Conservation (phyloP, 2,113 vertebrate species). For the Neofelis nebulosa region DNA sequence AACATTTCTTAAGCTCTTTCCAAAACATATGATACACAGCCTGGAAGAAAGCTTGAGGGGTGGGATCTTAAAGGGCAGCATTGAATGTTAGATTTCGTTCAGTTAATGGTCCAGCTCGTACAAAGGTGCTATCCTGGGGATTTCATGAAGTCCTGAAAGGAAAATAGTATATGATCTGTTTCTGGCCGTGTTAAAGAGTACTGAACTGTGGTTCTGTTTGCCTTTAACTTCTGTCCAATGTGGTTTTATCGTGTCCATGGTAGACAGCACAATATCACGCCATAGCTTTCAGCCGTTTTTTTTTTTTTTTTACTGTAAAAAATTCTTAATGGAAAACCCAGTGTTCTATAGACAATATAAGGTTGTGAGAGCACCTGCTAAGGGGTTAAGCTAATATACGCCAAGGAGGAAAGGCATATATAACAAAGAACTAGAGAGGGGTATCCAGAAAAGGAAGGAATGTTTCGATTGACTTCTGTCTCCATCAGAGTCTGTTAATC, state of each 20-base stretch:
- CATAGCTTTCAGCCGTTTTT: constrained; percentile 29
- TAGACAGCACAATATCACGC: background rate
- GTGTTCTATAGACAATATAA: background rate
- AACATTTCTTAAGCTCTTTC: background rate
- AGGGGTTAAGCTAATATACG: background rate
- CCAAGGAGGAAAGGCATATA: background rate
- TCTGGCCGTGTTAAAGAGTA: background rate
- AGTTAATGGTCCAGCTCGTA: background rate
- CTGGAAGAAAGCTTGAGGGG: background rate
- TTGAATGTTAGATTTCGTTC: background rate
- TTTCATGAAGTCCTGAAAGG: background rate
- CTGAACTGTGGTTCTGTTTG: background rate
- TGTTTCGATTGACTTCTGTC: background rate
- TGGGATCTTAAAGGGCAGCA: background rate
- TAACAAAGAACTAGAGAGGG: background rate
- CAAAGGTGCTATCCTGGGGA: constrained; percentile 14
- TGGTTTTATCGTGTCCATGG: background rate
- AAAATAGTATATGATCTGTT: background rate
- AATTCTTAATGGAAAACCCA: background rate
- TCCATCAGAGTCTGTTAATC: background rate
- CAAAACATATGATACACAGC: background rate
- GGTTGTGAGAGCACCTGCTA: background rate
- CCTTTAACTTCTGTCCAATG: constrained; percentile 24
- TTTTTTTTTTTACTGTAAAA: constrained; percentile 52
- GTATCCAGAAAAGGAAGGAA: background rate